A percentile compares a stretch with the other conserved stretches of the same genome.
Evolutionary conservation across 2,888 invertebrate species (phyloP).

Genomic region (Morpho deidamia): DNA sequence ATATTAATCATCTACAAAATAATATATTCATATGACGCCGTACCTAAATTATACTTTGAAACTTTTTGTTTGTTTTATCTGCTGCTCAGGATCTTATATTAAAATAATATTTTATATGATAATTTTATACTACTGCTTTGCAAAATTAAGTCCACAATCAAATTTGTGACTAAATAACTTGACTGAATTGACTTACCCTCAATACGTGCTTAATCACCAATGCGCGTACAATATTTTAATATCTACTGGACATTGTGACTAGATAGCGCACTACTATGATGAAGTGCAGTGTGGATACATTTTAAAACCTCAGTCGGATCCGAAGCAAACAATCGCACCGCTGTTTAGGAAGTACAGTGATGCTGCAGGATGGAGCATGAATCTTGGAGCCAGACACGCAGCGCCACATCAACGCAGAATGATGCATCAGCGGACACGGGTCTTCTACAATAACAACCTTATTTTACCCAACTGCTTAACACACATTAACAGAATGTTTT

Average conservation of each 20-base stretch:
- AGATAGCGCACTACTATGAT: no score
- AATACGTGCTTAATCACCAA: neutral
- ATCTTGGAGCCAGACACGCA: constrained; percentile 40
- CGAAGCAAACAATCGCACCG: constrained; percentile 55
- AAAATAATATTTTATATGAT: no score
- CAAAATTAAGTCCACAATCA: no score
- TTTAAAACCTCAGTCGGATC: constrained; percentile 20
- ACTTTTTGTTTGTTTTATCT: no score
- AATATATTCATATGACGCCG: no score
- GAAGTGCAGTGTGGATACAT: neutral
- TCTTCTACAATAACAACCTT: constrained; percentile 43
- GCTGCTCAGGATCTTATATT: no score
- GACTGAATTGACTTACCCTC: no score
- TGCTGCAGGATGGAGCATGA: constrained; percentile 58
- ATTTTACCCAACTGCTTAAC: constrained; percentile 19
- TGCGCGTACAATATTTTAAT: neutral
- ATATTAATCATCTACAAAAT: no score
- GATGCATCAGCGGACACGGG: constrained; percentile 32
- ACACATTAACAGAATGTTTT: neutral
- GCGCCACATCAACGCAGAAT: constrained; percentile 44
- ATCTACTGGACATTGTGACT: no score
- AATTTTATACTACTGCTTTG: no score
- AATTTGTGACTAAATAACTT: no score
- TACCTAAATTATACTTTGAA: no score
- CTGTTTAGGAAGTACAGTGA: constrained; percentile 42